Base-by-base conservation (phyloP, 2,113 vertebrate species). In the Ceyx cyanopectus region DNA sequence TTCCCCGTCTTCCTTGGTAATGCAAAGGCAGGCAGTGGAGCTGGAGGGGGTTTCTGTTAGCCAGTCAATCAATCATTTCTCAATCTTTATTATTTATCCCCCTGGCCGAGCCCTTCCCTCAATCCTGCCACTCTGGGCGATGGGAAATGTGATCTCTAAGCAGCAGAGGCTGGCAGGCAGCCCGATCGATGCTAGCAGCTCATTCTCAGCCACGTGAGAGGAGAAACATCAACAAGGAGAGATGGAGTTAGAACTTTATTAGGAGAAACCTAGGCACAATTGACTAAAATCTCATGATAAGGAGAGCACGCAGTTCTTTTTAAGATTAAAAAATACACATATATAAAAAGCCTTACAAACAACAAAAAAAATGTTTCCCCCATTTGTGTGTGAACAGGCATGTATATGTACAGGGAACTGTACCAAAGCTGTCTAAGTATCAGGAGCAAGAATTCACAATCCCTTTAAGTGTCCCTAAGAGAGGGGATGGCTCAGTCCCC, bases 231-330 rank as follows among this genome's bases (percentile, higher is more conserved):
- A 92, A 57, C 88, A 62, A 70, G n/a, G 65, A 83, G 66, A 85
- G 27, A 45, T 92, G 67, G 79, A 90, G 63, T 90, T 94, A 93
- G 82, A 95, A 94, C 73, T 96, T 97, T 97, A 97, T 97, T 97
- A 86, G 85, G 76, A 95, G 83, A 95, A 95, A 95, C 67, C 54
- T 94, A 91, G 86, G 51, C 75, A 87, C 0, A 0, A 53, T 63
- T 56, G 41, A 83, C 89, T 89, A 81, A 84, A 85, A 94, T 92
- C 53, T 77, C 81, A 81, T 65, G 62, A 72, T 95, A 85, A 85
- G 78, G 76, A 94, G 51, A 91, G 43, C 87, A 97, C 88, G 6
- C 56, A 60, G 45, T 75, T 63, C 30, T 94, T 95, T 81, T 73
- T 63, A 91, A 43, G 79, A 76, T 93, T 96, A 67, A 95, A 92